Conservation (phyloP, 2,113 vertebrate genomes). For the Chitala chitala region DNA sequence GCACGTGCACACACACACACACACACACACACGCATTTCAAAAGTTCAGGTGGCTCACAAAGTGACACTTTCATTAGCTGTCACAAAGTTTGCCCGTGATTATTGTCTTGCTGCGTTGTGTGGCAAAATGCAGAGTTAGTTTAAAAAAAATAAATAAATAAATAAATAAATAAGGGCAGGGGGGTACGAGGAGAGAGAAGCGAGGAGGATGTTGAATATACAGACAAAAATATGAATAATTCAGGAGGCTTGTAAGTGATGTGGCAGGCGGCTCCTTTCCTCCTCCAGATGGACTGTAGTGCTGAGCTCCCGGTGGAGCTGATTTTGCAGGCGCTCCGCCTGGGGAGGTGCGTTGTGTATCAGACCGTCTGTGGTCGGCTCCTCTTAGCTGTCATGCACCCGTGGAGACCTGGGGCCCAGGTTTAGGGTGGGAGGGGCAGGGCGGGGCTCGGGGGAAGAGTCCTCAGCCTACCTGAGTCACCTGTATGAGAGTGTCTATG, state of each 20-base stretch:
- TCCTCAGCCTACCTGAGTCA: slow-evolving; percentile 32
- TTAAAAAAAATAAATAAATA: slow-evolving; percentile 36
- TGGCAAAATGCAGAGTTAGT: slow-evolving; percentile 81
- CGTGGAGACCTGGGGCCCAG: slow-evolving; percentile 67
- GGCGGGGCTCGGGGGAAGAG: background rate
- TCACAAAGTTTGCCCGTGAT: slow-evolving; percentile 77
- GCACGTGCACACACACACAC: background rate
- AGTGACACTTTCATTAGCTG: slow-evolving; percentile 74
- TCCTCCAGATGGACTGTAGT: slow-evolving; percentile 82
- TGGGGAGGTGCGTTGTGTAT: slow-evolving; percentile 72
- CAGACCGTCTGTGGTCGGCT: slow-evolving; percentile 85
- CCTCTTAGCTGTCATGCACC: slow-evolving; percentile 81
- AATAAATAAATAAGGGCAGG: slow-evolving; percentile 41
- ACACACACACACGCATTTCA: too few species aligned
- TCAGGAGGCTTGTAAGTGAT: slow-evolving; percentile 85
- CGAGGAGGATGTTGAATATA: slow-evolving; percentile 65
- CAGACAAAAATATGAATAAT: slow-evolving; percentile 92
- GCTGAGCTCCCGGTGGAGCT: slow-evolving; percentile 88
- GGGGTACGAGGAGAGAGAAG: slow-evolving; percentile 34
- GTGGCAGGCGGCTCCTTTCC: slow-evolving; percentile 74
- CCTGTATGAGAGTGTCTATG: slow-evolving; percentile 19
- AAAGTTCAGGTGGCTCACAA: slow-evolving; percentile 73
- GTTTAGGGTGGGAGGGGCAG: slow-evolving; percentile 54
- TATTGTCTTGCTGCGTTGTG: slow-evolving; percentile 71
- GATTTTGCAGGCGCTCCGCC: slow-evolving; percentile 84